These are phyloP conservation scores for Papilio xuthus DNA, from an alignment of 1,140 invertebrate genomes.

Conservation along the genomic window DNA sequence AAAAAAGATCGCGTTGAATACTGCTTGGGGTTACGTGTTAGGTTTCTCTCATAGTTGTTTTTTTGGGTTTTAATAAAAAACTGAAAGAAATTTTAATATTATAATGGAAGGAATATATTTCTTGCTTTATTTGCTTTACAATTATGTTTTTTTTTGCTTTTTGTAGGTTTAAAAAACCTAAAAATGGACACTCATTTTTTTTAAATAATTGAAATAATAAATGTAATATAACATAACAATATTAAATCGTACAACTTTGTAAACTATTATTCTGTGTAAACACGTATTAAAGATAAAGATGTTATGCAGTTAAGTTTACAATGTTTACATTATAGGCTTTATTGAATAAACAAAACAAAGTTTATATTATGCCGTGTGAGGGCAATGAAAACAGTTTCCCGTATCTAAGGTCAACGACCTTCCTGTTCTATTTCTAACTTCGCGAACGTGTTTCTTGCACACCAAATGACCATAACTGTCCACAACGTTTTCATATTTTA, in stretches of 20 bases:
- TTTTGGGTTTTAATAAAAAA: neutral
- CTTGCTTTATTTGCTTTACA: too few relatives aligned
- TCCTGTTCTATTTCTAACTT: conserved; percentile 47
- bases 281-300: neutral
- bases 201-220: too few relatives aligned
- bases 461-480: conserved; percentile 24
- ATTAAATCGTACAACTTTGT: neutral
- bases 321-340: neutral
- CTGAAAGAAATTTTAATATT: too few relatives aligned
- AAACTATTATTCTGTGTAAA: conserved; percentile 3
- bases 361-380: neutral
- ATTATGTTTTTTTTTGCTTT: too few relatives aligned
- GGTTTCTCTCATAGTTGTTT: neutral
- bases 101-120: too few relatives aligned
- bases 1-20: neutral
- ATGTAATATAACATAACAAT: neutral
- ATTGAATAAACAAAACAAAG: conserved; percentile 13
- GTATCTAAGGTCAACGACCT: conserved; percentile 45
- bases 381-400: conserved; percentile 37
- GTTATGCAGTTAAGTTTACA: neutral
- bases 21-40: neutral
- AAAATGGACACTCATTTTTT: too few relatives aligned
- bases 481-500: neutral
- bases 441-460: conserved; percentile 44
- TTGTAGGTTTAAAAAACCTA: too few relatives aligned